A percentile compares a stretch with the other conserved stretches of the same genome.
phyloP scores from a whole-genome alignment of 2,113 vertebrate genomes.

The Glaucomys volans region DNA sequence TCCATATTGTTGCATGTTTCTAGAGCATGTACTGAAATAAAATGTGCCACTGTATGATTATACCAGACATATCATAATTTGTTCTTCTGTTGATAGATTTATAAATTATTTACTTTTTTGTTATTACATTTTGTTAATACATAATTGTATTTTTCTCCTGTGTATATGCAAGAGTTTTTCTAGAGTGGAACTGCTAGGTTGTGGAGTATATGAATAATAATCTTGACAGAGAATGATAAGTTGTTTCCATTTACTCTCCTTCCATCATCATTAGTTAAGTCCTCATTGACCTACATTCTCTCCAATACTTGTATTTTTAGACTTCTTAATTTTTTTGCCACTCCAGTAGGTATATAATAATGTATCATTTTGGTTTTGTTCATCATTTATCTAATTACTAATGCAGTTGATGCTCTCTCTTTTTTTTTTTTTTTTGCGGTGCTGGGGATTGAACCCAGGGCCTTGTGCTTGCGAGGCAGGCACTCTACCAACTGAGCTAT shows the following conservation, averaged over 20 bases:
- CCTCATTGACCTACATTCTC: not conserved
- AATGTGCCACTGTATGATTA: not conserved
- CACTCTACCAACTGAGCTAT: too few relatives aligned
- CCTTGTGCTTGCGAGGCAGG: too few relatives aligned
- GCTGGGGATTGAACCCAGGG: too few relatives aligned
- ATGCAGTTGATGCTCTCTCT: not conserved
- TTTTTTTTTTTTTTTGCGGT: too few relatives aligned
- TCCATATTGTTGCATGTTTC: too few relatives aligned
- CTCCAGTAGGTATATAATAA: not conserved
- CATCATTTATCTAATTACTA: not conserved
- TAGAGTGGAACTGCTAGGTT: not conserved
- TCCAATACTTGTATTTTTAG: slow-evolving; percentile 18
- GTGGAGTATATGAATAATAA: not conserved
- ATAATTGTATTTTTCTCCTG: not conserved
- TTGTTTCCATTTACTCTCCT: not conserved
- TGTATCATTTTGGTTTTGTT: not conserved
- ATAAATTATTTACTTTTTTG: not conserved
- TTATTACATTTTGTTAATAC: too few relatives aligned
- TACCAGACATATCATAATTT: not conserved
- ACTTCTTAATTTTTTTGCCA: not conserved
- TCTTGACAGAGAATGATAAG: slow-evolving; percentile 7
- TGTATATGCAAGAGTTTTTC: not conserved
- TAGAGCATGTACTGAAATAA: not conserved
- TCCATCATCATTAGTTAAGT: not conserved
- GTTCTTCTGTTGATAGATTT: not conserved